phyloP scores from a whole-genome alignment of 1,140 invertebrate species.

The Aphelinus atriplicis region DNA sequence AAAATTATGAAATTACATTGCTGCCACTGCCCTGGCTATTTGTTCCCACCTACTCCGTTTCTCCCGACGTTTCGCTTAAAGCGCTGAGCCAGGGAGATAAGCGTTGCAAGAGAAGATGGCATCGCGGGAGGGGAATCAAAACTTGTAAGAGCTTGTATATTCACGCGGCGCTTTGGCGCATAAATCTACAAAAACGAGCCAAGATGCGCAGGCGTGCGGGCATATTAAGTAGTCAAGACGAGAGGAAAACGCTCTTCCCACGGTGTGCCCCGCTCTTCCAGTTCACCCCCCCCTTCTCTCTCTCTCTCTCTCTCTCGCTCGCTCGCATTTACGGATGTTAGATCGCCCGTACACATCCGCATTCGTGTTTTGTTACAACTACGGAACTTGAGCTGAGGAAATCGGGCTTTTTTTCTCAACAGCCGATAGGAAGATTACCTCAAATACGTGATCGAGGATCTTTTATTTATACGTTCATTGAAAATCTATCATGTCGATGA shows the following conservation, averaged over 20 bases:
- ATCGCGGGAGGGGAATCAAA: background rate
- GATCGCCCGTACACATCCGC: no score
- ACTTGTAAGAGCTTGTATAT: background rate
- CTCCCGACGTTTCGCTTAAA: background rate
- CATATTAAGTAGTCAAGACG: constrained; percentile 46
- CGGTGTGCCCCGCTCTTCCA: constrained; percentile 1
- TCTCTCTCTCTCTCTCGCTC: no score
- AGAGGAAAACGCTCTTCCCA: constrained; percentile 44
- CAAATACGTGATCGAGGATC: no score
- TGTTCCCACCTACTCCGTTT: background rate
- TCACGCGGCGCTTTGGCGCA: background rate
- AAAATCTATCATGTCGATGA: no score
- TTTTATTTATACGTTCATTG: no score
- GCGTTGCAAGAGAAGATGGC: no score
- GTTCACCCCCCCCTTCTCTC: no score
- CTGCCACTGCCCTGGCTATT: background rate
- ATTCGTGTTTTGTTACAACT: no score
- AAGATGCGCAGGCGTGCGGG: constrained; percentile 1
- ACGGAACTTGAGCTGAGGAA: no score
- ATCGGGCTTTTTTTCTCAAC: no score
- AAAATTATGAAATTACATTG: background rate
- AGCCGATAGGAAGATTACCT: no score
- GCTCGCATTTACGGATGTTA: no score
- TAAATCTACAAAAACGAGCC: constrained; percentile 22
- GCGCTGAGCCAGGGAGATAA: background rate